Evolutionary conservation across 2,888 invertebrate genomes (phyloP).

Genomic region (Lucinisca nassula): DNA sequence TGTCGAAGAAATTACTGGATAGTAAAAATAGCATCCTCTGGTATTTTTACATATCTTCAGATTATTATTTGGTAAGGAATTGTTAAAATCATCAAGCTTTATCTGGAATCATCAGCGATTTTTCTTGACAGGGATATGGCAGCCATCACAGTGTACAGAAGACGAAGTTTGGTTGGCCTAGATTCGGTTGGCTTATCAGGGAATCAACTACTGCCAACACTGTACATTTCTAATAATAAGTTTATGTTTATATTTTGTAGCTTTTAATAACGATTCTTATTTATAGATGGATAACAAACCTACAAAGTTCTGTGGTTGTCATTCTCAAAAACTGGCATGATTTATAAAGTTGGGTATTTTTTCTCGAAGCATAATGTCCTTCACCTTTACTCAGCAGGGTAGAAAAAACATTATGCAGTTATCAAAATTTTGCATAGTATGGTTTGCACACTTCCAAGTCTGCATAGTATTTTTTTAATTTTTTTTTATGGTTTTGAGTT

Average conservation of each 20-base stretch:
- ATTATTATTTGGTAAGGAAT: slow-evolving; percentile 77
- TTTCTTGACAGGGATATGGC: neutral
- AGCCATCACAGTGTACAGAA: neutral
- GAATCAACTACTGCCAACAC: neutral
- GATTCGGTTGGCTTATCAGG: neutral
- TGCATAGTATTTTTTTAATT: too few relatives aligned
- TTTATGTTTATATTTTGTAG: slow-evolving; percentile 13
- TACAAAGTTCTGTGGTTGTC: too few relatives aligned
- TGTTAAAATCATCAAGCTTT: neutral
- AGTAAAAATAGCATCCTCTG: slow-evolving; percentile 85
- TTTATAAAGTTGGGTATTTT: neutral
- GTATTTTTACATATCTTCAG: slow-evolving; percentile 79
- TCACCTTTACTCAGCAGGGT: neutral
- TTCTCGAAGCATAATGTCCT: neutral
- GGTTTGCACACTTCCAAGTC: too few relatives aligned
- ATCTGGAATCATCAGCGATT: neutral
- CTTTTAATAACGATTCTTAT: slow-evolving; percentile 10
- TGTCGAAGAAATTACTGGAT: slow-evolving; percentile 84
- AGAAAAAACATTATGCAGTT: too few relatives aligned
- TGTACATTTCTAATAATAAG: neutral
- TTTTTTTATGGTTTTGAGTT: too few relatives aligned
- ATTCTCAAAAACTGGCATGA: neutral
- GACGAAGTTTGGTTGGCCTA: neutral
- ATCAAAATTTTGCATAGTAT: too few relatives aligned
- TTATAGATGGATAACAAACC: neutral